Base-by-base conservation (phyloP, 2,797 vertebrate species). In the Cirrhinus molitorella region DNA sequence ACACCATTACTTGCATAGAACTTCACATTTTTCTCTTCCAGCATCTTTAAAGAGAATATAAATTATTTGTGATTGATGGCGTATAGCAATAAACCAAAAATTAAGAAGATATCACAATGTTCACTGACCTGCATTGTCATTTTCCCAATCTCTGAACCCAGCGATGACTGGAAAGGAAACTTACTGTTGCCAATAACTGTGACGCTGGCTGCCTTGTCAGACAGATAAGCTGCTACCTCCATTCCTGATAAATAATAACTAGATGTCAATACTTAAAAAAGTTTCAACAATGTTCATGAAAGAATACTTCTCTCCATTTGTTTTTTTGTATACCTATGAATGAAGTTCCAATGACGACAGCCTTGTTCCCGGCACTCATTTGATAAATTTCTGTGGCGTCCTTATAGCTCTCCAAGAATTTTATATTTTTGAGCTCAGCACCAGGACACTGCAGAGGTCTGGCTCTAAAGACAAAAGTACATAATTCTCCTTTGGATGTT, bases 181-280 rank as follows among this genome's bases (percentile, higher is more conserved):
- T 83, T 87, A 19, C 88, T 82, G 65, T 79, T 93, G 8, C 96
- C 96, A 67, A 97, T 93, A 86, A 98, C 63, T 0, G 93, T 85
- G 74, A 97, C 85, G 47, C 91, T 92, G 49, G 89, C 85, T 66
- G 96, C 96, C 92, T 95, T 96, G 87, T 95, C 95, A 4, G 94
- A 92, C 51, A 98, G 89, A 90, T 93, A 96, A 37, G 96, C 95
- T 0, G 96, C 96, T 47, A 94, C 88, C 89, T 98, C 97, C 96
- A 98, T 97, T 78, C 97, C 97, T 98, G 78, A n/a, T 67, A 65
- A 65, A 19, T 49, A 10, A 31, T 2, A 74, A 73, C 28, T 19
- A 1, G 47, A 61, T 19, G 2, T 49, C 28, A 25, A n/a, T n/a
- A n/a, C n/a, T n/a, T n/a, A n/a, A n/a, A n/a, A 16, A 2, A 51